Percentiles rank a stretch among this genome's conserved stretches.
Evolutionary conservation across 2,888 invertebrate genomes (phyloP).

Genomic region (Apoda limacodes): DNA sequence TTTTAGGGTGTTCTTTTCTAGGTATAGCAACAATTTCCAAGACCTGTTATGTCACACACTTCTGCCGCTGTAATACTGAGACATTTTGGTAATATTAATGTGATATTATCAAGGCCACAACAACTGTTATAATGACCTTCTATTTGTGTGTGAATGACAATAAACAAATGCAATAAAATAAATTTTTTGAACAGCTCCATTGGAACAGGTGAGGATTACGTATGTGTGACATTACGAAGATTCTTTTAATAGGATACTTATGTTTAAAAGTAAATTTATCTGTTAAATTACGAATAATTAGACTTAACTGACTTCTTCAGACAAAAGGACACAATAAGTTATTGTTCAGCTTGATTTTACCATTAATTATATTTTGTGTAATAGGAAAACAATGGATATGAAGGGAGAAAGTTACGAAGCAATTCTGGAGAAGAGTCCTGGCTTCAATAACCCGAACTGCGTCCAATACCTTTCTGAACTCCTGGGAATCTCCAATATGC

Average conservation of each 20-base stretch:
- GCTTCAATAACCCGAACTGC: constrained; percentile 92
- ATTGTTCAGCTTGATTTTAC: too few species aligned
- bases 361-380: constrained; percentile 30
- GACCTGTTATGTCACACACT: constrained; percentile 44
- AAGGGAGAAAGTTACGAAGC: constrained; percentile 84
- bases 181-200: constrained; percentile 67
- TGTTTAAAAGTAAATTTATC: constrained; percentile 36
- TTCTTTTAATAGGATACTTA: constrained; percentile 34
- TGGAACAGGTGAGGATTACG: constrained; percentile 66
- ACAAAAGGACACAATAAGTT: too few species aligned
- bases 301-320: constrained; percentile 33
- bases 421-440: constrained; percentile 83
- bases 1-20: constrained; percentile 70
- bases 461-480: constrained; percentile 83
- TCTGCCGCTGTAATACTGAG: constrained; percentile 51
- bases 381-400: constrained; percentile 83
- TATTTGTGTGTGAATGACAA: constrained; percentile 61
- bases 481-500: constrained; percentile 77
- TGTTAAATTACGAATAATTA: constrained; percentile 30
- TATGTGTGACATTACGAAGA: constrained; percentile 54
- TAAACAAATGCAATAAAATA: constrained; percentile 63
- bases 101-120: constrained; percentile 59
- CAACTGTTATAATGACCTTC: constrained; percentile 60
- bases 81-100: constrained; percentile 59
- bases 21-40: constrained; percentile 53